A percentile compares a stretch with the other conserved stretches of the same genome.
These are phyloP conservation scores for Cryptocephalus primarius DNA, from an alignment of 2,888 invertebrate genomes.

Conservation along the genomic window DNA sequence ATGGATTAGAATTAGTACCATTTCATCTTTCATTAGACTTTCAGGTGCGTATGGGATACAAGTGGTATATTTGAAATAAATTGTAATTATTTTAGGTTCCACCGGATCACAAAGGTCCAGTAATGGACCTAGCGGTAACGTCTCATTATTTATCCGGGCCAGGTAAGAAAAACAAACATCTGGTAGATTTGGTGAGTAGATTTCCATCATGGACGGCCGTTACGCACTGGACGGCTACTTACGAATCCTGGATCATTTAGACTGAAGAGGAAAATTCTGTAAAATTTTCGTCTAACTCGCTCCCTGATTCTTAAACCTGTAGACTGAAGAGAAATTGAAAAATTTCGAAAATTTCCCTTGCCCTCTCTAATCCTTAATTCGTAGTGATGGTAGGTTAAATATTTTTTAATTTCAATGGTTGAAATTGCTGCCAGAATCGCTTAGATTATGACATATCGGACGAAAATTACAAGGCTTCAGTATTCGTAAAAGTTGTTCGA, in stretches of 20 bases:
- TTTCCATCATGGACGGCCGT: conserved; percentile 56
- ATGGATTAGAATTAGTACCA: conserved; percentile 45
- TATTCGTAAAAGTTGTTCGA: no score
- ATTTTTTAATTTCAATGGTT: no score
- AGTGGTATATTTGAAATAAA: background rate
- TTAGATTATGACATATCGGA: no score
- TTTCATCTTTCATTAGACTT: conserved; percentile 51
- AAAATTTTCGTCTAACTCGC: no score
- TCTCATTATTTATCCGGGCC: conserved; percentile 50
- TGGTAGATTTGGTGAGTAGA: conserved; percentile 44
- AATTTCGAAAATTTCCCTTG: no score
- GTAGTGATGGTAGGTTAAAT: no score
- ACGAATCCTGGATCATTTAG: conserved; percentile 46
- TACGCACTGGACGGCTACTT: conserved; percentile 59
- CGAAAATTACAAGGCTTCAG: no score
- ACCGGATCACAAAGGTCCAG: conserved; percentile 32
- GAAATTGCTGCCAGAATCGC: no score
- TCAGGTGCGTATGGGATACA: conserved; percentile 34
- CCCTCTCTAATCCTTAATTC: no score
- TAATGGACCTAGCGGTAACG: conserved; percentile 47
- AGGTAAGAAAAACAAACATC: conserved; percentile 39
- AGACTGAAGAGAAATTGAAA: no score
- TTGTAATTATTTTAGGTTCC: conserved; percentile 29
- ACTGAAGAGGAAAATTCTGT: background rate
- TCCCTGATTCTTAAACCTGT: no score